These are phyloP conservation scores for Bursaphelenchus mucronatus DNA, from an alignment of 1,140 invertebrate genomes.

Conservation along the genomic window DNA sequence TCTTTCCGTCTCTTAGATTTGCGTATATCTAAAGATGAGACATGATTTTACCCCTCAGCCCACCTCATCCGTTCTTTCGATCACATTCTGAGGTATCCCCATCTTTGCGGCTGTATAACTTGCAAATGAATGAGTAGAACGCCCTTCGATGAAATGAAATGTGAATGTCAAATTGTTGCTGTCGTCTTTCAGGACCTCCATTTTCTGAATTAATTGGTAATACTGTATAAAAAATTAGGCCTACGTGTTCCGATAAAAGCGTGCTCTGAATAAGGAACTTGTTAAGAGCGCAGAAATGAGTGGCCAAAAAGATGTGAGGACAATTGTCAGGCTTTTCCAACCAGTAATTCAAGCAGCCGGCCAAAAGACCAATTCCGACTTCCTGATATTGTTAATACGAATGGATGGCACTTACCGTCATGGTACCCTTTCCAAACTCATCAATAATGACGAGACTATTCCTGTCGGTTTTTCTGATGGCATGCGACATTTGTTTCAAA, in stretches of 20 bases:
- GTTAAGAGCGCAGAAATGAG: constrained; percentile 54
- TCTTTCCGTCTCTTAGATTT: constrained; percentile 17
- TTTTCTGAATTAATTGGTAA: constrained; percentile 40
- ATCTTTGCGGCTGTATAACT: constrained; percentile 48
- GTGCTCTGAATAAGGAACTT: constrained; percentile 28
- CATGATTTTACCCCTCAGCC: neutral
- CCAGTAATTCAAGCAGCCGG: constrained; percentile 56
- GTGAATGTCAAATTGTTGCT: constrained; percentile 40
- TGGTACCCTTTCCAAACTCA: constrained; percentile 85
- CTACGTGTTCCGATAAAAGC: constrained; percentile 31
- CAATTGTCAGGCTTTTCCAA: constrained; percentile 44
- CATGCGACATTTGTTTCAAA: constrained; percentile 73
- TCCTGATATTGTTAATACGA: constrained; percentile 34
- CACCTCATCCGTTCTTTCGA: constrained; percentile 49
- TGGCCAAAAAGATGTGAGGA: constrained; percentile 50
- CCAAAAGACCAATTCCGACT: constrained; percentile 53
- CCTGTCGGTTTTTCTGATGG: constrained; percentile 68
- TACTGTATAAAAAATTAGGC: neutral
- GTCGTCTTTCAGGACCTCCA: constrained; percentile 42
- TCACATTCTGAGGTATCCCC: constrained; percentile 42
- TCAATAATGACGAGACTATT: constrained; percentile 77
- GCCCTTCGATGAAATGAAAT: constrained; percentile 47
- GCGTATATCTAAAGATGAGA: constrained; percentile 19
- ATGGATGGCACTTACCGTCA: constrained; percentile 63
- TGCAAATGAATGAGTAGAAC: constrained; percentile 49